These are phyloP conservation scores for Drosophila merina DNA, from an alignment of 2,888 invertebrate species.

Conservation along the genomic window DNA sequence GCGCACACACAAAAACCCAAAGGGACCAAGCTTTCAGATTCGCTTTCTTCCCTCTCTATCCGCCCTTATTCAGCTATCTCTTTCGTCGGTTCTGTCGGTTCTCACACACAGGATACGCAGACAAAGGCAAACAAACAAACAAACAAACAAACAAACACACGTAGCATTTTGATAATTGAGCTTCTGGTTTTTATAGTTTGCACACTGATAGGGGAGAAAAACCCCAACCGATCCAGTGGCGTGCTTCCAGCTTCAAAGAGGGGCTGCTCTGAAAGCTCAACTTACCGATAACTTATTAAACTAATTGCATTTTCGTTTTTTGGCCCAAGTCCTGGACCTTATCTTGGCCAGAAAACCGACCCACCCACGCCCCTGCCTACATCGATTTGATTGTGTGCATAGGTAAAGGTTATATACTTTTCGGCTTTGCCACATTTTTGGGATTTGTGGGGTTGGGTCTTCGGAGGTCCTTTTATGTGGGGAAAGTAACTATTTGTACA, in stretches of 20 bases:
- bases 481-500: constrained; percentile 53
- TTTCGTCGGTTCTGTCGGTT: background rate
- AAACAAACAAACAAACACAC: constrained; percentile 55
- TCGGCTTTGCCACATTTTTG: constrained; percentile 16
- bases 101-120: constrained; percentile 8
- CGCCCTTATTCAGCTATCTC: background rate
- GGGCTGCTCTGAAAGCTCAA: background rate
- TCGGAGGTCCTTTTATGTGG: background rate
- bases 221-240: background rate
- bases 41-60: background rate
- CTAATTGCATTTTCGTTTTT: background rate
- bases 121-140: constrained; percentile 14
- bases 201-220: constrained; percentile 59
- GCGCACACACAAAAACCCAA: constrained; percentile 52
- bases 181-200: constrained; percentile 75
- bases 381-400: constrained; percentile 8
- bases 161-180: constrained; percentile 76
- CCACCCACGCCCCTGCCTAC: background rate
- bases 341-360: background rate
- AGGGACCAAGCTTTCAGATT: constrained; percentile 52
- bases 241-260: background rate
- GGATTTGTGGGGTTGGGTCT: background rate
- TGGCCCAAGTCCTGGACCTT: background rate
- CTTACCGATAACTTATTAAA: background rate
- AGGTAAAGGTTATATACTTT: constrained; percentile 26